phyloP scores from a whole-genome alignment of 2,888 invertebrate species.

The Troides helena region DNA sequence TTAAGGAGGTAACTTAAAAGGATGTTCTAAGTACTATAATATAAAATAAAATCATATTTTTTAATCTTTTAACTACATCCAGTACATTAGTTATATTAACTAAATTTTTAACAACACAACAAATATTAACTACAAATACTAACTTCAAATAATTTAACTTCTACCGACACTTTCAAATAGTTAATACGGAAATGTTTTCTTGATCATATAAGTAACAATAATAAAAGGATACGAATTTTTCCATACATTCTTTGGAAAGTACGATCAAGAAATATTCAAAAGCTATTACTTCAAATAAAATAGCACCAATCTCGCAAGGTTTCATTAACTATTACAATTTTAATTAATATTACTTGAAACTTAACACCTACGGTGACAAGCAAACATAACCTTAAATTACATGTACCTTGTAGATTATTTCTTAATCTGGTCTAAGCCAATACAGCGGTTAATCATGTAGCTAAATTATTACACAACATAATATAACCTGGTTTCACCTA shows the following conservation, averaged over 20 bases:
- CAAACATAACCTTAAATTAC: slow-evolving; percentile 17
- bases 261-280: background rate
- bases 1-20: too few species aligned
- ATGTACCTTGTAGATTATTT: slow-evolving; percentile 14
- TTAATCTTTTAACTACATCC: background rate
- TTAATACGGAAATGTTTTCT: too few species aligned
- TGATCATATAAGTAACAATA: too few species aligned
- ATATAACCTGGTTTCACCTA: slow-evolving; percentile 28
- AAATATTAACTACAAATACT: too few species aligned
- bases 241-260: background rate
- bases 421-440: slow-evolving; percentile 26
- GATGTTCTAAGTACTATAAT: too few species aligned
- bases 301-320: background rate
- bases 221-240: background rate
- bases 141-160: too few species aligned
- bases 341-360: slow-evolving; percentile 14
- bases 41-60: background rate
- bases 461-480: slow-evolving; percentile 28
- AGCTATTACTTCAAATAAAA: background rate
- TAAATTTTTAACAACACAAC: too few species aligned
- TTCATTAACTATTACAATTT: background rate
- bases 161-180: too few species aligned
- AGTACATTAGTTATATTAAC: background rate
- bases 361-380: slow-evolving; percentile 33
- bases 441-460: slow-evolving; percentile 28